Evolutionary conservation across 2,797 vertebrate species (phyloP).

Genomic region (Enteromius mattozi): DNA sequence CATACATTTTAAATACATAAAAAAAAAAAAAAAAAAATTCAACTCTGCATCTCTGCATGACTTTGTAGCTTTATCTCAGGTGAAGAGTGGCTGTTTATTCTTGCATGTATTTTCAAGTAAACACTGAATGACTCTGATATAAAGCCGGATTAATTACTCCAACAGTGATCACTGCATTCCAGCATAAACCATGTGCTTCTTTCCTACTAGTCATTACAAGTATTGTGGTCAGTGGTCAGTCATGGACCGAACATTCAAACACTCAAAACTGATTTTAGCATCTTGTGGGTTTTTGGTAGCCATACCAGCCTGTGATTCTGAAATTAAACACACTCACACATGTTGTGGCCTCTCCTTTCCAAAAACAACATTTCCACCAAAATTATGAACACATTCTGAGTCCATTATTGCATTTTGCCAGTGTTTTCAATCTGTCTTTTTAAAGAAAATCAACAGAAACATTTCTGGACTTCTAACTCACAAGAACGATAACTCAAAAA

Average conservation of each 20-base stretch:
- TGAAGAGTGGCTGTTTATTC: neutral
- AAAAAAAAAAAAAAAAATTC: no score
- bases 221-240: neutral
- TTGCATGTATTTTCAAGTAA: neutral
- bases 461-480: neutral
- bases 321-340: neutral
- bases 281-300: slow-evolving; percentile 24
- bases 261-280: slow-evolving; percentile 14
- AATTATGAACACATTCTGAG: neutral
- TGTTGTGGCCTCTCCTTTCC: slow-evolving; percentile 21
- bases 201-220: neutral
- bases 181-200: neutral
- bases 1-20: no score
- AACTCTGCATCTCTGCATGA: neutral
- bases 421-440: neutral
- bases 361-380: slow-evolving; percentile 16
- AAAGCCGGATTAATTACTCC: slow-evolving; percentile 21
- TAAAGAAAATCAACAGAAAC: neutral
- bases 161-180: slow-evolving; percentile 17
- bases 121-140: neutral
- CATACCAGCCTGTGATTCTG: slow-evolving; percentile 1
- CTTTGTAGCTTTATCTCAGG: neutral
- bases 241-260: slow-evolving; percentile 9
- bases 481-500: neutral
- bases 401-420: neutral